These are phyloP conservation scores for Dyspetes luteomarginatus DNA, from an alignment of 2,888 invertebrate genomes.

Conservation along the genomic window DNA sequence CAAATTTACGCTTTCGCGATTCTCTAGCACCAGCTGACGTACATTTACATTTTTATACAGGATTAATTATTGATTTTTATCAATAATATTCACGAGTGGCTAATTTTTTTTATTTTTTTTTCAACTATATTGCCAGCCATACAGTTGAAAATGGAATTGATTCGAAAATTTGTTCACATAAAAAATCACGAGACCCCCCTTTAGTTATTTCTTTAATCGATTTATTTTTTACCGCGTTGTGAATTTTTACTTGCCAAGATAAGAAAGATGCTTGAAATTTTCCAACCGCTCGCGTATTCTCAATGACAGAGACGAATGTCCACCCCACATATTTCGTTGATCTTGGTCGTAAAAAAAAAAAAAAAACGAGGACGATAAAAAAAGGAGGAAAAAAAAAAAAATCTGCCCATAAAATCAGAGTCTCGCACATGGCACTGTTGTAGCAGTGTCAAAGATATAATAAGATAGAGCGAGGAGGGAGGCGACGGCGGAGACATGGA, in stretches of 20 bases:
- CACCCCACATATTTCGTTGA: constrained; percentile 27
- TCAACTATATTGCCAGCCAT: too few relatives aligned
- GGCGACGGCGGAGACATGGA: not conserved
- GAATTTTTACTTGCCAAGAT: too few relatives aligned
- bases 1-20: constrained; percentile 1
- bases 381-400: constrained; percentile 3
- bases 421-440: not conserved
- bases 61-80: too few relatives aligned
- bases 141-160: too few relatives aligned
- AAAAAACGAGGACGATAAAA: constrained; percentile 29
- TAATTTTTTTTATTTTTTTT: too few relatives aligned
- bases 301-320: constrained; percentile 1
- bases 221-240: too few relatives aligned
- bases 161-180: too few relatives aligned
- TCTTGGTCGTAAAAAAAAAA: constrained; percentile 12
- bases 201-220: too few relatives aligned
- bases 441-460: constrained; percentile 20
- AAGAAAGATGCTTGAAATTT: constrained; percentile 5
- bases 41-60: too few relatives aligned
- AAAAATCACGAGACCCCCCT: too few relatives aligned
- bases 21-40: too few relatives aligned
- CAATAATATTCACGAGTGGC: too few relatives aligned
- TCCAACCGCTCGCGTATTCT: not conserved
- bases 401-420: constrained; percentile 41
- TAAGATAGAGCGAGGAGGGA: not conserved